phyloP scores from a whole-genome alignment of 2,888 invertebrate species.

The Sminthurinus aureus region DNA sequence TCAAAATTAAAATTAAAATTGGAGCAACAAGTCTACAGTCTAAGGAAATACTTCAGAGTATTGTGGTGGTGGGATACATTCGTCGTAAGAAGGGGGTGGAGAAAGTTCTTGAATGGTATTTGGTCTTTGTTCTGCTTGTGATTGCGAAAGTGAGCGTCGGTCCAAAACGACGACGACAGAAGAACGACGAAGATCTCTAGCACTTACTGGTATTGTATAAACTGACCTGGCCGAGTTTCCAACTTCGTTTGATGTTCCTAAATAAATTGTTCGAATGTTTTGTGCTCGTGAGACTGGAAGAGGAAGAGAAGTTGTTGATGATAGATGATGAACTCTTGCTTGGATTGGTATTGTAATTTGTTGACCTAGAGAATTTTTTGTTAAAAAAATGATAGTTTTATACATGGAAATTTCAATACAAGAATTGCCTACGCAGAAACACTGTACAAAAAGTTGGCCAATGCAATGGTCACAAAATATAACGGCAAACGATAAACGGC shows the following conservation, averaged over 20 bases:
- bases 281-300: neutral
- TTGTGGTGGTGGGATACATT: neutral
- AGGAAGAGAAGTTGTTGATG: neutral
- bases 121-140: neutral
- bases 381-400: neutral
- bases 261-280: slow-evolving; percentile 28
- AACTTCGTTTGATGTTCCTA: slow-evolving; percentile 23
- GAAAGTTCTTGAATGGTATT: neutral
- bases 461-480: no score
- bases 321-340: neutral
- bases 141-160: neutral
- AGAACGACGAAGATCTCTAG: neutral
- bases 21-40: neutral
- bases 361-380: slow-evolving; percentile 10
- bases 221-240: slow-evolving; percentile 2
- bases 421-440: neutral
- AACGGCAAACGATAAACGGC: no score
- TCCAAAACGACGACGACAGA: slow-evolving; percentile 20
- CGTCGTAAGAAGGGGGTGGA: slow-evolving; percentile 22
- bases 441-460: no score
- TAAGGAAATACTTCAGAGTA: neutral
- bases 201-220: slow-evolving; percentile 32
- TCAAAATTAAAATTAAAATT: no score
- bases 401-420: neutral
- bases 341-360: neutral